Conservation (phyloP, 2,113 vertebrate species). For the Stictonetta naevosa region DNA sequence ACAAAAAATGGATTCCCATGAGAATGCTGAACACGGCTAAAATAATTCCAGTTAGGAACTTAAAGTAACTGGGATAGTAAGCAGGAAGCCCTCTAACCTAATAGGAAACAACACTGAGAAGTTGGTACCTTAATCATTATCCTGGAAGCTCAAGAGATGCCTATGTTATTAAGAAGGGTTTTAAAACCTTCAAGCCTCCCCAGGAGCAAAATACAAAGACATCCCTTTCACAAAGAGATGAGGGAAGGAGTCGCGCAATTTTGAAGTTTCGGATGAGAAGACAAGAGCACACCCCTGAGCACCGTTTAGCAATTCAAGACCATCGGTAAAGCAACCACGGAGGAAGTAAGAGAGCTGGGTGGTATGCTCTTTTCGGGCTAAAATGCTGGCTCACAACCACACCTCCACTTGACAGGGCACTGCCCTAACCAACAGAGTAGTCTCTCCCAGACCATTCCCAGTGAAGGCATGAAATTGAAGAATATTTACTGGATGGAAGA, state of each 20-base stretch:
- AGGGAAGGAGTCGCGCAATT: conserved; percentile 4
- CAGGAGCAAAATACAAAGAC: background rate
- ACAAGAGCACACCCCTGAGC: background rate
- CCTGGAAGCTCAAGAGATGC: background rate
- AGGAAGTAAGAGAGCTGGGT: background rate
- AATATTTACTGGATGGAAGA: conserved; percentile 20
- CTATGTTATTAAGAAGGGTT: background rate
- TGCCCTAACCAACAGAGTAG: background rate
- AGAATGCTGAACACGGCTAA: background rate
- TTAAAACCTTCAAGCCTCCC: background rate
- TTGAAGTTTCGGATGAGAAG: background rate
- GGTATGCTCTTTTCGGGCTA: background rate
- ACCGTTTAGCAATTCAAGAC: background rate
- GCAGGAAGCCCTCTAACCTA: background rate
- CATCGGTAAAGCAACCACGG: background rate
- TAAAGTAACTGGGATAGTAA: background rate
- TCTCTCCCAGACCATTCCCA: background rate
- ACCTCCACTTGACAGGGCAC: background rate
- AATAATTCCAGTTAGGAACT: background rate
- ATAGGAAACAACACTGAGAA: background rate
- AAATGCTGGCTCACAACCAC: background rate
- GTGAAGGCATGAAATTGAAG: background rate
- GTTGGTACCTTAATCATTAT: background rate
- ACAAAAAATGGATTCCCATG: background rate
- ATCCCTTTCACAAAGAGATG: conserved; percentile 14